Conservation (phyloP, 2,888 invertebrate genomes). For the Odontomyia ornata region DNA sequence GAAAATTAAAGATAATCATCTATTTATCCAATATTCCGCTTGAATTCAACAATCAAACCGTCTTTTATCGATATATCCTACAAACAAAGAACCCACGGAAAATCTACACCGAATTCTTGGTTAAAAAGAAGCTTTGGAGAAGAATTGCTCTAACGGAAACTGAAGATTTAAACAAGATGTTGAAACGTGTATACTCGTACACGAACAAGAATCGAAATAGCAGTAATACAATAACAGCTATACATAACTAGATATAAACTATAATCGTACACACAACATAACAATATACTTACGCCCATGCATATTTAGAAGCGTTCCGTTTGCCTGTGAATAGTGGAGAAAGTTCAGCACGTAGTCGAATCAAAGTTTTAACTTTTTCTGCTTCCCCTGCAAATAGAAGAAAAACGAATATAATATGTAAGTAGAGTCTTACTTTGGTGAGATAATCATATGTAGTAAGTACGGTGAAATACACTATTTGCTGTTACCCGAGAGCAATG, state of each 20-base stretch:
- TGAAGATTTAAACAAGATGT: background rate
- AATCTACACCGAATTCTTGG: too few relatives aligned
- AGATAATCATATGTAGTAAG: background rate
- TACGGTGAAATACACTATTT: background rate
- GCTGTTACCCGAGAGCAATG: background rate
- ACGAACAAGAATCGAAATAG: background rate
- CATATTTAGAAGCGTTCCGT: slow-evolving; percentile 65
- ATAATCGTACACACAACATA: slow-evolving; percentile 25
- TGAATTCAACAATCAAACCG: too few relatives aligned
- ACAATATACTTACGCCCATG: slow-evolving; percentile 64
- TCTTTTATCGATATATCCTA: too few relatives aligned
- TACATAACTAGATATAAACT: background rate
- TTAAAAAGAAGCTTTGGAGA: too few relatives aligned
- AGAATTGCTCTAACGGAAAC: slow-evolving; percentile 22
- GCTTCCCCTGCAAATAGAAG: slow-evolving; percentile 61
- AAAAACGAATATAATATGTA: slow-evolving; percentile 11
- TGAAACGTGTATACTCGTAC: background rate
- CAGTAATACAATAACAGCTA: slow-evolving; percentile 20
- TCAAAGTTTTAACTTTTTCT: slow-evolving; percentile 65
- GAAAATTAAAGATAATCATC: too few relatives aligned
- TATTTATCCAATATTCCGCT: too few relatives aligned
- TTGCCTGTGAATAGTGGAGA: slow-evolving; percentile 65
- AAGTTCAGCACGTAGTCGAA: slow-evolving; percentile 64
- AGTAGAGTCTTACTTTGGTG: background rate
- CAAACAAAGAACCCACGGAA: too few relatives aligned